Evolutionary conservation across 2,888 invertebrate genomes (phyloP), one percentile per base, ranked within the genome.

Genomic region (Spialia ferax): DNA sequence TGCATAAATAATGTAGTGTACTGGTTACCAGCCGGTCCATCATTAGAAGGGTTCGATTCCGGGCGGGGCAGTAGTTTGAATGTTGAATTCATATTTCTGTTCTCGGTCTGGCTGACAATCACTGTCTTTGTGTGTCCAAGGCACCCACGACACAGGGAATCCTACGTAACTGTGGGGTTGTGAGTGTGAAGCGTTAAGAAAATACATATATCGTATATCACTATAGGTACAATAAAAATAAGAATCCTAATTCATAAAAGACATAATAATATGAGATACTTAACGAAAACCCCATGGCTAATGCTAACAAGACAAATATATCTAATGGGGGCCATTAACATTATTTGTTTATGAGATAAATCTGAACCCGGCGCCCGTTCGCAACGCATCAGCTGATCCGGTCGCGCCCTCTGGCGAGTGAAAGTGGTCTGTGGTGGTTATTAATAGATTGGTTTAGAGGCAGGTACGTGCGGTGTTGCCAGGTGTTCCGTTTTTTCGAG

Each of bases 321-420:
- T 1, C 4, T 20, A 20, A 23, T 23, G 35, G 26, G 38, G 7
- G 32, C 35, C 50, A 57, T 65, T 65, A 65, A 32, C 23, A 57
- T 57, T 22, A 57, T 45, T 26, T 29, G 50, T 52, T 59, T 52
- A 65, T 60, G 42, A 38, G 42, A 42, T 54, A 67, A 62, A 67
- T 72, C 69, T 71, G 71, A 75, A 71, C 75, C 70, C 57, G 79
- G 80, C 71, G 78, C 79, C 75, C 79, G 78, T 85, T 85, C 69
- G 79, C 80, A 75, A 76, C 76, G 72, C 75, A 82, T 84, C 89
- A 90, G 87, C 88, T 89, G 84, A 82, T 83, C 70, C 59, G 63
- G 82, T 85, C 84, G 82, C 83, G 88, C 85, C 86, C 85, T 82
- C 78, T 70, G 66, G 74, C 69, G 77, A 75, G 85, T 80, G 86